A percentile compares a stretch with the other conserved stretches of the same genome.
phyloP scores from a whole-genome alignment of 2,888 invertebrate species.

The Melipona beecheii region DNA sequence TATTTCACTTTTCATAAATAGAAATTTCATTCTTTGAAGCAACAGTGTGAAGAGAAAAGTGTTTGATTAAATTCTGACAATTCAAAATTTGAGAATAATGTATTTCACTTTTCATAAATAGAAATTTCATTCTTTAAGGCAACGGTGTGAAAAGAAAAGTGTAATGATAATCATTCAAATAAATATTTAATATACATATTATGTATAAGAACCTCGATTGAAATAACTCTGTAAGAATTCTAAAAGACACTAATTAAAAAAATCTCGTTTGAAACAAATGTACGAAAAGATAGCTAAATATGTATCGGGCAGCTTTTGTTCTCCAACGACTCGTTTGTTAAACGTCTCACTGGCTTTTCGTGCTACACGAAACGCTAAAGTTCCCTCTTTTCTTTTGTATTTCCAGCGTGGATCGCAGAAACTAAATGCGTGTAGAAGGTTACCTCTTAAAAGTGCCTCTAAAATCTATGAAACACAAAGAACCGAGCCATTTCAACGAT shows the following conservation, averaged over 20 bases:
- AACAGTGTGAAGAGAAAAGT: no score
- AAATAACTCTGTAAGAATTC: no score
- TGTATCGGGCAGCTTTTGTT: not conserved
- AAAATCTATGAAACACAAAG: conserved; percentile 9
- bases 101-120: no score
- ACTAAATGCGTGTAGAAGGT: conserved; percentile 8
- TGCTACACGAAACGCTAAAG: conserved; percentile 35
- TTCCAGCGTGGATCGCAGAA: conserved; percentile 27
- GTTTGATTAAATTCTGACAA: no score
- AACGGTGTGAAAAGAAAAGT: not conserved
- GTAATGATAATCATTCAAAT: not conserved
- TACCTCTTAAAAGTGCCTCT: conserved; percentile 2
- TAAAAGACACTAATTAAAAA: not conserved
- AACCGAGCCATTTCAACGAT: not conserved
- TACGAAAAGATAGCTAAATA: not conserved
- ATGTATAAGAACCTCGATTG: no score
- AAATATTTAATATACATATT: not conserved
- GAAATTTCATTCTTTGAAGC: no score
- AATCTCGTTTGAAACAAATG: no score
- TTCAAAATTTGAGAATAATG: no score
- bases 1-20: no score
- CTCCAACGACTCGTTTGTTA: conserved; percentile 35
- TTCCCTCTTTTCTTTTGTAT: conserved; percentile 38
- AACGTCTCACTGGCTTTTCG: conserved; percentile 17
- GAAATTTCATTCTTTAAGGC: no score